Evolutionary conservation across 2,797 vertebrate species (phyloP).

Genomic region (Schizopygopsis pylzovi): DNA sequence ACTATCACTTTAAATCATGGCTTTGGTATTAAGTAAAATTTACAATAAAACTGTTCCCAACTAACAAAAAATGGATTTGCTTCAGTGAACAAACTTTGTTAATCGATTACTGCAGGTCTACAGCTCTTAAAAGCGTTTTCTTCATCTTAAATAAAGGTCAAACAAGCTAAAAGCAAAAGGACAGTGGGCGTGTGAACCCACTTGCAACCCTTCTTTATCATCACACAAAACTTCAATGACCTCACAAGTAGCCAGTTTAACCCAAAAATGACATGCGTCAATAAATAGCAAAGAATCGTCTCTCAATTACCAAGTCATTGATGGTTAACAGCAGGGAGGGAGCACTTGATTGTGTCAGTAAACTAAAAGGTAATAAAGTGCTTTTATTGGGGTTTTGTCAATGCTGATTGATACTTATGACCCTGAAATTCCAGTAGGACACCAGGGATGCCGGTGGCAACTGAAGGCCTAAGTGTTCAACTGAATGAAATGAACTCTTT

Average conservation of each 20-base stretch:
- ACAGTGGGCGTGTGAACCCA: background rate
- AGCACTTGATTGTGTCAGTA: constrained; percentile 55
- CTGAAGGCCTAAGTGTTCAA: constrained; percentile 61
- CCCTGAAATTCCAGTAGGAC: constrained; percentile 66
- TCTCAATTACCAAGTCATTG: constrained; percentile 49
- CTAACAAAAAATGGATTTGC: background rate
- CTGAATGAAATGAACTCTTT: constrained; percentile 68
- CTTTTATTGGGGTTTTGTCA: constrained; percentile 70
- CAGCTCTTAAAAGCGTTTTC: background rate
- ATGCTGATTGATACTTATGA: constrained; percentile 66
- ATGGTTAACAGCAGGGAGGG: constrained; percentile 54
- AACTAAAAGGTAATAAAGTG: constrained; percentile 62
- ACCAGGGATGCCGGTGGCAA: constrained; percentile 58
- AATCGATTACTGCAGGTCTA: background rate
- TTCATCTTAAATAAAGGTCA: background rate
- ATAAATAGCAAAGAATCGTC: constrained; percentile 27
- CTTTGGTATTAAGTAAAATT: background rate
- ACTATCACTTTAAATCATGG: background rate
- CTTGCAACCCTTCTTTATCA: constrained; percentile 1
- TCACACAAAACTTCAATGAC: constrained; percentile 22
- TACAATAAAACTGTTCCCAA: background rate
- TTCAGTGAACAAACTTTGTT: background rate
- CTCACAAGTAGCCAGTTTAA: constrained; percentile 41
- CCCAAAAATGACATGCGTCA: background rate
- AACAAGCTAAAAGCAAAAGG: background rate